phyloP scores from a whole-genome alignment of 2,113 vertebrate species.

The Mixornis gularis region DNA sequence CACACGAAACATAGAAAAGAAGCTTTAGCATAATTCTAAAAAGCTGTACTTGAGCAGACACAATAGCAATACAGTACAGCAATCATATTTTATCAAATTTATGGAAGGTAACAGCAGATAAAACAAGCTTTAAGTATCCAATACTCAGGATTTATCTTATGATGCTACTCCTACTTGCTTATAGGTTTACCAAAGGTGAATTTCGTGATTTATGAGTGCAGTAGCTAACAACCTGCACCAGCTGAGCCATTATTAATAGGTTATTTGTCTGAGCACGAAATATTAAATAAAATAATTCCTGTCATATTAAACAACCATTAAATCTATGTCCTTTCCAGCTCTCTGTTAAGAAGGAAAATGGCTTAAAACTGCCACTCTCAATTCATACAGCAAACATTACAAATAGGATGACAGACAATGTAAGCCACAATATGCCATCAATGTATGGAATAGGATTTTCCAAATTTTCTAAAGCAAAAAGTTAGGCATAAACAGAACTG shows the following conservation, averaged over 20 bases:
- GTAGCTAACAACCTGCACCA: neutral
- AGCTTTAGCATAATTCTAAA: neutral
- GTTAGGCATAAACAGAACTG: neutral
- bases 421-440: neutral
- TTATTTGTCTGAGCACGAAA: neutral
- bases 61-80: neutral
- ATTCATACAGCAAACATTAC: neutral
- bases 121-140: neutral
- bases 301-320: neutral
- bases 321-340: neutral
- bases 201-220: neutral
- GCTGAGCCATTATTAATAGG: neutral
- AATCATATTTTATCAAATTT: neutral
- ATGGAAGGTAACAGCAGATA: neutral
- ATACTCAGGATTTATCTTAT: neutral
- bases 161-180: neutral
- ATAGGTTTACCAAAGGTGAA: neutral
- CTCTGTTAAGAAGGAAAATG: neutral
- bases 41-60: neutral
- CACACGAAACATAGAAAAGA: neutral
- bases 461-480: neutral
- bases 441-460: neutral
- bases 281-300: neutral
- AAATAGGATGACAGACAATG: neutral
- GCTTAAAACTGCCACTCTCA: neutral